Evolutionary conservation across 2,797 vertebrate genomes (phyloP), one percentile per base, ranked within the genome.

Genomic region (Austrolebias charrua): DNA sequence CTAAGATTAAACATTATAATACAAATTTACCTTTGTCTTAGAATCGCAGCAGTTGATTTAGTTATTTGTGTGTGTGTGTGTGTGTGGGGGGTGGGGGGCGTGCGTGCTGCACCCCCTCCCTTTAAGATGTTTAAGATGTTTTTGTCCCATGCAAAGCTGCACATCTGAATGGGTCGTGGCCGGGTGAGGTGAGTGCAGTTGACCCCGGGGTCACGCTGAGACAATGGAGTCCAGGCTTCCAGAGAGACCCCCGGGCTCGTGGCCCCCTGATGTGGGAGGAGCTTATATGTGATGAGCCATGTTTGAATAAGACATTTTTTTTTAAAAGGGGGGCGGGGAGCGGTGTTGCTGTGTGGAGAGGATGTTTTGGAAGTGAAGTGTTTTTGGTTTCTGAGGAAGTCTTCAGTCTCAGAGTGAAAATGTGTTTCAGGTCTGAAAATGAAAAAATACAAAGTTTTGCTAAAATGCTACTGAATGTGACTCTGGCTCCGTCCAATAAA

Each of bases 221-320:
- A 92, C 91, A 91, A 92, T 90, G 80, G 83, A 58, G 77, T 75
- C 69, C 77, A 48, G 75, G 85, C 73, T 81, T 87, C 86, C 86
- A 82, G 83, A 86, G 78, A 81, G 80, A 76, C 79, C 77, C 83
- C 84, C 72, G 53, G 80, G 86, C 84, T 79, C 74, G 75, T 79
- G 80, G 85, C 86, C 89, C 24, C 83, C 86, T 71, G 67, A 66
- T 5, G 78, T 85, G 84, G 92, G 91, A 81, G 89, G 91, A 74
- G 88, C 82, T 77, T 83, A 60, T 47, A 64, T 69, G 42, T 56
- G 76, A 78, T 75, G 63, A 70, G 82, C 80, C 82, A 88, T 88
- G 85, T 90, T 87, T 79, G 45, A 76, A 64, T 78, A 69, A 71
- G 68, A 33, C 48, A 20, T 12, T 11, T 42, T 11, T 42, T 11